These are phyloP conservation scores for Setipinna tenuifilis DNA, from an alignment of 2,797 vertebrate genomes.

Conservation along the genomic window DNA sequence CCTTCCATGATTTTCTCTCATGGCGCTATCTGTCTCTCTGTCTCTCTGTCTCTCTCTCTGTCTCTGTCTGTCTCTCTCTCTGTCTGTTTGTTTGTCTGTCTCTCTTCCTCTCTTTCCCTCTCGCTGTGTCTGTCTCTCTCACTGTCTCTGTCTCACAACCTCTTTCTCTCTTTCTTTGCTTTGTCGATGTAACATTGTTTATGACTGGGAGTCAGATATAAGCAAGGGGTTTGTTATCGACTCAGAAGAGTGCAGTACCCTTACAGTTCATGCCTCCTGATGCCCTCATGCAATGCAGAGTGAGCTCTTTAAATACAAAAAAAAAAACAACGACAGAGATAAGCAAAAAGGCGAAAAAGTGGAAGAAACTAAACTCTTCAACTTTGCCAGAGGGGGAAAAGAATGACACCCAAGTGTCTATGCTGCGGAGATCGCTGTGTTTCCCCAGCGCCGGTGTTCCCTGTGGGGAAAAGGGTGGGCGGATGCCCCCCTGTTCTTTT, in stretches of 20 bases:
- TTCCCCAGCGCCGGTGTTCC: slow-evolving; percentile 21
- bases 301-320: neutral
- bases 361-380: slow-evolving; percentile 1
- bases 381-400: neutral
- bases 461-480: slow-evolving; percentile 25
- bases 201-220: neutral
- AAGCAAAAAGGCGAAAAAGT: neutral
- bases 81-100: no score
- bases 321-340: neutral
- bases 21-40: neutral
- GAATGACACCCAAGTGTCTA: neutral
- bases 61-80: no score
- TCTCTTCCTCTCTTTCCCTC: no score
- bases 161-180: neutral
- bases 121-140: no score
- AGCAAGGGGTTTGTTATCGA: neutral
- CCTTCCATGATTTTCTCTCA: neutral
- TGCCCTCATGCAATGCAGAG: neutral
- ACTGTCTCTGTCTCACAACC: no score
- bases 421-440: neutral
- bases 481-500: slow-evolving; percentile 18
- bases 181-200: neutral
- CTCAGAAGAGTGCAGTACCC: neutral
- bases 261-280: neutral
- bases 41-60: neutral